Percentiles rank a stretch among this genome's conserved stretches.
Conservation (phyloP, 92 coral and sea anemone genomes). For the Muricea muricata region DNA sequence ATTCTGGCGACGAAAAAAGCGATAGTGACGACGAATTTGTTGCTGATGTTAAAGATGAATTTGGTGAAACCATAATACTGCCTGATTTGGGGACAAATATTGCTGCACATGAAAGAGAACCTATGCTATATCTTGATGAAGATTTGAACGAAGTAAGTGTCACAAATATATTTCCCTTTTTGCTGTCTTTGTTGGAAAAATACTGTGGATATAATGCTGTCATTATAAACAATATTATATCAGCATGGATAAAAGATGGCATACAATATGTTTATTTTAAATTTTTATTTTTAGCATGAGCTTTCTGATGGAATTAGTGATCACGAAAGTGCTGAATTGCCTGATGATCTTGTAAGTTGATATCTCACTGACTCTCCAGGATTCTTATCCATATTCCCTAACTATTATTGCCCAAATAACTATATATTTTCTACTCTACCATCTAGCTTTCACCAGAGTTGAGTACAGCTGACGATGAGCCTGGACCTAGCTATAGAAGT, state of each 20-base stretch:
- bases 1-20: no score
- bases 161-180: not conserved
- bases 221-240: not conserved
- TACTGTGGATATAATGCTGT: not conserved
- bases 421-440: not conserved
- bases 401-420: not conserved
- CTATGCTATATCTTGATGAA: no score
- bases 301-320: not conserved
- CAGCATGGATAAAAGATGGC: not conserved
- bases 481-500: no score
- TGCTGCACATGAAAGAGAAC: not conserved
- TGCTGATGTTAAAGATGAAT: no score
- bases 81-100: conserved; percentile 1
- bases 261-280: not conserved
- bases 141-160: no score
- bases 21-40: no score
- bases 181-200: not conserved
- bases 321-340: not conserved
- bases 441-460: no score
- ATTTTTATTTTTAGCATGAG: not conserved
- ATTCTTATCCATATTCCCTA: not conserved
- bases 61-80: no score
- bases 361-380: not conserved
- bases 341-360: no score
- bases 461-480: not conserved